Evolutionary conservation across 2,113 vertebrate genomes (phyloP).

Genomic region (Synchiropus splendidus): DNA sequence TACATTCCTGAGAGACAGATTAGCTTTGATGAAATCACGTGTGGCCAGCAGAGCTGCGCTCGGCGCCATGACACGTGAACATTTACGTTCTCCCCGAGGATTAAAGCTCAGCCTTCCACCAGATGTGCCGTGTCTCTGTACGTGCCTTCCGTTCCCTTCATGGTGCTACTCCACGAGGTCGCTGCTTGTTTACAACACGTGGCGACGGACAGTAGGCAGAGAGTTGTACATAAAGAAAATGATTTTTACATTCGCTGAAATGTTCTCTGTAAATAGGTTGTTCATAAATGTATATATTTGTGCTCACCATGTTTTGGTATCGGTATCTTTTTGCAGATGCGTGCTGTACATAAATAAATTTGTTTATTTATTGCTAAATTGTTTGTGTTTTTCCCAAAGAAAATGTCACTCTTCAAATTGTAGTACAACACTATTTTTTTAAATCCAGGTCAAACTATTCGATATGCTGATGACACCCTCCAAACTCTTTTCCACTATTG

Average conservation of each 20-base stretch:
- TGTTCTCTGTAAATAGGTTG: conserved; percentile 54
- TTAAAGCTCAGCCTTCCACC: conserved; percentile 5
- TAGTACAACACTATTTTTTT: too few relatives aligned
- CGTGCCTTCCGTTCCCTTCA: conserved; percentile 2
- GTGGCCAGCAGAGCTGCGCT: conserved; percentile 6
- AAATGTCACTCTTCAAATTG: too few relatives aligned
- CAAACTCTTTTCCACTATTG: too few relatives aligned
- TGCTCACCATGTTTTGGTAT: conserved; percentile 14
- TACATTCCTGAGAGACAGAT: conserved; percentile 25
- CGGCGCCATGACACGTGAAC: conserved; percentile 8
- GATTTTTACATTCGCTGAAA: conserved; percentile 5
- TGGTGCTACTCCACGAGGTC: conserved; percentile 25
- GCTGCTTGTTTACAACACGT: conserved; percentile 26
- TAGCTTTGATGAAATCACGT: conserved; percentile 23
- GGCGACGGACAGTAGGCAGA: background rate
- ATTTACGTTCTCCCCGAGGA: conserved; percentile 21
- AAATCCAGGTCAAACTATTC: too few relatives aligned
- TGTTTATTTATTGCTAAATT: conserved; percentile 63
- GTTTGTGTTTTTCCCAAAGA: background rate
- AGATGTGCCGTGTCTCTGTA: conserved; percentile 1
- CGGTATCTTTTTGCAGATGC: conserved; percentile 15
- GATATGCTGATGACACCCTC: too few relatives aligned
- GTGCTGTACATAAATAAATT: conserved; percentile 59
- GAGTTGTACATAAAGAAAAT: conserved; percentile 4
- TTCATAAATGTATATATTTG: conserved; percentile 61